Base-by-base conservation (phyloP, 1,140 invertebrate genomes). In the Drosophila seguyi region DNA sequence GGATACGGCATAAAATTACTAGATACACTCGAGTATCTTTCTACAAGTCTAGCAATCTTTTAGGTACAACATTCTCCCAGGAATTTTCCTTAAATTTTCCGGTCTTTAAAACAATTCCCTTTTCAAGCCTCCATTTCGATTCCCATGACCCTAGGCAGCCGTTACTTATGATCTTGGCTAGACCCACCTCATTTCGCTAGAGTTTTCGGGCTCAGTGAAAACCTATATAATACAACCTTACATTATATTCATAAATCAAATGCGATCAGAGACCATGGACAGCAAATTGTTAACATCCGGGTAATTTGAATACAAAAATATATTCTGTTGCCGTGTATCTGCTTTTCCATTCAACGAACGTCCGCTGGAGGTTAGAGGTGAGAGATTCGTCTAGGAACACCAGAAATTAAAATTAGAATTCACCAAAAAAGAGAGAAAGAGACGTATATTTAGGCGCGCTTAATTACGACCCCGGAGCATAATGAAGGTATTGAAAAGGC, bases 401-500 rank as follows among this genome's bases (percentile, higher is more conserved):
- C 55, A 41, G 31, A 79, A 84, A 84, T 87, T 87, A 87, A 84
- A 87, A 71, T 75, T 79, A 44, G 84, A 87, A 66, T 88, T 42
- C 59, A 72, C 38, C 44, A 45, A 77, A 60, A 58, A 29, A 47
- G 7, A 48, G 16, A 47, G 45, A 22, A n/a, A n/a, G n/a, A n/a
- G 34, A 20, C 71, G 66, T 83, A 79, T 88, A 81, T 90, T 88
- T 88, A 88, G 85, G 80, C 77, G 84, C 84, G 67, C 84, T 84
- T 87, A 87, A 87, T 87, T 88, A 87, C 72, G 63, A 48, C 53
- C 57, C 34, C 38, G 27, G 50, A 59, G 56, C 48, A 58, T 90
- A 88, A 88, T 90, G 85, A 88, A 88, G 85, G 84, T 84, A 88
- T 90, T 83, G 85, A 75, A 71, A 80, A 81, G 84, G 84, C 84